Percentiles rank a stretch among this genome's conserved stretches.
Conservation (phyloP, 2,797 vertebrate species). For the Rhynchotus rufescens region DNA sequence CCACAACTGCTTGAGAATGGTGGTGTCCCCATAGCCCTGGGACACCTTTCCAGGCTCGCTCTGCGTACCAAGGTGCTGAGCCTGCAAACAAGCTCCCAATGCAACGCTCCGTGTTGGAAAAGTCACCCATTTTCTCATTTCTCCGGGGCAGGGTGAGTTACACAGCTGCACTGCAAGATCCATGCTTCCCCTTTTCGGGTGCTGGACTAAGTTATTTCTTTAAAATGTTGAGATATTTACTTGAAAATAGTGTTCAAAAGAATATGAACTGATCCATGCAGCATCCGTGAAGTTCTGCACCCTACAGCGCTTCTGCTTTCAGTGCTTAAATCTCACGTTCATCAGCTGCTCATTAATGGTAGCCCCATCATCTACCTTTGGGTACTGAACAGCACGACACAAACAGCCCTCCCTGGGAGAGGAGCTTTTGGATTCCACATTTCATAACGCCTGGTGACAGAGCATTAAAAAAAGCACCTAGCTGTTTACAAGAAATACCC, state of each 20-base stretch:
- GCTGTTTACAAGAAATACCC: background rate
- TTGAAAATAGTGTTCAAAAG: background rate
- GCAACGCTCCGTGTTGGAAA: background rate
- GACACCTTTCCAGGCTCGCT: slow-evolving; percentile 4
- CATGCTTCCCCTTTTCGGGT: background rate
- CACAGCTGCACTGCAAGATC: background rate
- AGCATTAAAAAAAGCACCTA: slow-evolving; percentile 24
- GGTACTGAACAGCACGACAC: background rate
- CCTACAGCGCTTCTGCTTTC: background rate
- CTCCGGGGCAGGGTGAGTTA: background rate
- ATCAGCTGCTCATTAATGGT: background rate
- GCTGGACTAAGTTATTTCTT: background rate
- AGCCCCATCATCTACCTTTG: background rate
- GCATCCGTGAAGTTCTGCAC: background rate
- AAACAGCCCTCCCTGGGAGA: background rate
- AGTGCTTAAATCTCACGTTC: background rate
- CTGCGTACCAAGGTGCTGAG: accelerated
- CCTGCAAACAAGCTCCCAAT: background rate
- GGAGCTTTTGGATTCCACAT: background rate
- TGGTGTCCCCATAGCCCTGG: background rate
- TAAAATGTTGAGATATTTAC: background rate
- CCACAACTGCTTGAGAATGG: accelerated
- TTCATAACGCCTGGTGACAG: background rate
- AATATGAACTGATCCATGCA: background rate
- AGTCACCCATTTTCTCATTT: background rate